Base-by-base conservation (phyloP, 2,888 invertebrate genomes). In the Pristionchus arcanus region DNA sequence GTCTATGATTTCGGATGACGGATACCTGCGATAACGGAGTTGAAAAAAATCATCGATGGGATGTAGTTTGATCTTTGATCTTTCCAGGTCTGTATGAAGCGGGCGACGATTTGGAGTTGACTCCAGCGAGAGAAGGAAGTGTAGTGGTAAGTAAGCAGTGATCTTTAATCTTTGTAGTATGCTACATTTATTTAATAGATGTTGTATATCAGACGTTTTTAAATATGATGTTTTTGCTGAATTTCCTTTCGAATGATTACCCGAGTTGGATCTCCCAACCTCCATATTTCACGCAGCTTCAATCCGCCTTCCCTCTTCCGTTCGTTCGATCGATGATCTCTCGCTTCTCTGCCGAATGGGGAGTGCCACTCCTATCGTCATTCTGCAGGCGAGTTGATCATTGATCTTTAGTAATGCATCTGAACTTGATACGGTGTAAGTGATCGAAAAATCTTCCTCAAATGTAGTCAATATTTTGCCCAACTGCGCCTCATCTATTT, bases 351-450 rank as follows among this genome's bases (percentile, higher is more conserved):
- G 87, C 90, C 37, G 92, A 91, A 66, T 93, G 93, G 93, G 92
- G 93, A 42, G 92, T 93, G 1, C 93, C 92, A 49, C 91, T 91
- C 21, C 92, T 93, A 7, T 92, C 92, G 3, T 91, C 92, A 2
- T 91, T 93, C 89, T 92, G 92, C 89, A 90, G 90, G 42, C 74
- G 21, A 25, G 63, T 59, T 55, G 84, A 84, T 59, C 84, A 3
- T 84, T 55, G 84, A 28, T 55, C 49, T n/a, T 74, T 74, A 16
- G 19, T 31, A 37, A 5, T 77, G 16, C 31, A 13, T 21, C 34
- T 77, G 15, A 77, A 77, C 3, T 21, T 77, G 77, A 15, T 7
- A 31, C 15, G 3, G 11, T n/a, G n/a, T n/a, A n/a, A n/a, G n/a
- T n/a, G n/a, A n/a, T n/a, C n/a, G n/a, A n/a, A n/a, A n/a, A n/a